These are phyloP conservation scores for Pachydiplax longipennis DNA, from an alignment of 2,888 invertebrate species.

Conservation along the genomic window DNA sequence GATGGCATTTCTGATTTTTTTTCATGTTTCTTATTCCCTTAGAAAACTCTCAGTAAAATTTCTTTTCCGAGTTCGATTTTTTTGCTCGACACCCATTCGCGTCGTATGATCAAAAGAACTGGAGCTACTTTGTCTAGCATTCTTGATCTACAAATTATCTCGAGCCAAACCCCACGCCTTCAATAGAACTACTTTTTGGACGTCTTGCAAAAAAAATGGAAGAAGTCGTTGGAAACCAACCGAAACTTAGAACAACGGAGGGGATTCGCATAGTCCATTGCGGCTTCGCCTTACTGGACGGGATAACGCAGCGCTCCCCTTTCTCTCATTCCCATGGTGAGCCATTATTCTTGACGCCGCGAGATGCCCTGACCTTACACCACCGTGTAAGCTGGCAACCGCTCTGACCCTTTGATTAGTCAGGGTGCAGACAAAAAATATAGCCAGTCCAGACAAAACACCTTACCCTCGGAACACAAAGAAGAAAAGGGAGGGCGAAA, in stretches of 20 bases:
- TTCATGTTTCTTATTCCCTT: too few species aligned
- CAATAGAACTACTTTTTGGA: too few species aligned
- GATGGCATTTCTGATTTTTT: too few species aligned
- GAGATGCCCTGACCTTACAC: background rate
- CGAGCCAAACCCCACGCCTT: too few species aligned
- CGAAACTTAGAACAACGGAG: background rate
- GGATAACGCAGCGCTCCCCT: background rate
- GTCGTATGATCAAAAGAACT: too few species aligned
- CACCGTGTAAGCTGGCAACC: background rate
- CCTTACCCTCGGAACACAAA: background rate
- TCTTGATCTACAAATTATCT: too few species aligned
- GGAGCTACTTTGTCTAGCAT: too few species aligned
- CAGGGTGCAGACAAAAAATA: constrained; percentile 35
- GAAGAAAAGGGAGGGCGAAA: background rate
- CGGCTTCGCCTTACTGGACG: too few species aligned
- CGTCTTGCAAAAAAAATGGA: background rate
- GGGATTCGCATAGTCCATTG: background rate
- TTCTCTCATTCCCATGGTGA: background rate
- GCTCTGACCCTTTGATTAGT: constrained; percentile 29
- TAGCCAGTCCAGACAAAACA: constrained; percentile 15
- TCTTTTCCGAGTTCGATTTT: too few species aligned
- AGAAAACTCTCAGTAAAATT: too few species aligned
- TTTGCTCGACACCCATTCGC: too few species aligned
- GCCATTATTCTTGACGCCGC: background rate
- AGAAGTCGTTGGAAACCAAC: background rate